Evolutionary conservation across 2,797 vertebrate genomes (phyloP).

Genomic region (Sebastes hubbsi): DNA sequence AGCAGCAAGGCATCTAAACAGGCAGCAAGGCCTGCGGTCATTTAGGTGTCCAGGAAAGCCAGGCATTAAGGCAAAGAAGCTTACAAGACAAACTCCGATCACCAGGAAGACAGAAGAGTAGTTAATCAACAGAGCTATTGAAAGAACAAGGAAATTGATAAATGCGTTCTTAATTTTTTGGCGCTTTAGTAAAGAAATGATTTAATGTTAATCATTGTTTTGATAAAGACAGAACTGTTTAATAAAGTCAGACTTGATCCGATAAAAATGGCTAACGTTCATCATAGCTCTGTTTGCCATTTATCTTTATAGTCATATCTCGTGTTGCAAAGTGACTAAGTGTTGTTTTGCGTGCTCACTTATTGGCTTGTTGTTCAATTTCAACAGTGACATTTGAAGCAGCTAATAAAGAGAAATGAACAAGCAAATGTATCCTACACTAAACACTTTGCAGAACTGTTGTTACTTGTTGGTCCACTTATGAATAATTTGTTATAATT

Average conservation of each 20-base stretch:
- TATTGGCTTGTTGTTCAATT: background rate
- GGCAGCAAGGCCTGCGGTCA: slow-evolving; percentile 35
- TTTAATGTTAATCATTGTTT: background rate
- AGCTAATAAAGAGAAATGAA: background rate
- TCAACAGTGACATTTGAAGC: background rate
- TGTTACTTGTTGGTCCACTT: background rate
- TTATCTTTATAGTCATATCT: background rate
- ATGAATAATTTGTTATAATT: background rate
- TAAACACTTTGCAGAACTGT: background rate
- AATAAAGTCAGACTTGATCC: background rate
- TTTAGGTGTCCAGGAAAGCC: slow-evolving; percentile 22
- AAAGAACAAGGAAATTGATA: background rate
- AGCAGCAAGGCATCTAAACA: slow-evolving; percentile 45
- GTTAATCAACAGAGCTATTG: background rate
- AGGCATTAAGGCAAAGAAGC: slow-evolving; percentile 18
- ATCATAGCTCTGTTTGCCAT: background rate
- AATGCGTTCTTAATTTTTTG: background rate
- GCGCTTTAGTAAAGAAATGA: background rate
- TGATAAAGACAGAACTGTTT: background rate
- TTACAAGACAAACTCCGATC: background rate
- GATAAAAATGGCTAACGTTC: background rate
- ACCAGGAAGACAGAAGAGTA: background rate
- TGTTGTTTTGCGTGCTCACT: background rate
- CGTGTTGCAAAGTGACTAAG: background rate
- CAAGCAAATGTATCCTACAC: no score